Conservation (phyloP, 2,797 vertebrate species). For the Arremon aurantiirostris region DNA sequence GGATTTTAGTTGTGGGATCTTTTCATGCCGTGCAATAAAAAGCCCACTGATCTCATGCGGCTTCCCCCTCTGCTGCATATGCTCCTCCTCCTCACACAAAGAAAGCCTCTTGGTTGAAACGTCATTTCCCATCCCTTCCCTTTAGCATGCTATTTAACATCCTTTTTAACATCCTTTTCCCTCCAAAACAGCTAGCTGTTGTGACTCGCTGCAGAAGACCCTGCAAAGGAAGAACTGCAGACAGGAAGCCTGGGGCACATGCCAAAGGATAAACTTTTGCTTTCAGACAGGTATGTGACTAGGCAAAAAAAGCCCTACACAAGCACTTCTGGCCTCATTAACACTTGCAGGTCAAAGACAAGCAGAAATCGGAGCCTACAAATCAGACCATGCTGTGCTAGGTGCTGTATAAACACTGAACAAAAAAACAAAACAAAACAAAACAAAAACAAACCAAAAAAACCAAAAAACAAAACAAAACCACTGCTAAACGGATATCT, state of each 20-base stretch:
- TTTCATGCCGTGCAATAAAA: not conserved
- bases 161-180: not conserved
- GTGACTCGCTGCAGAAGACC: not conserved
- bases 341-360: not conserved
- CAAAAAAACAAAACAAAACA: not conserved
- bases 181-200: not conserved
- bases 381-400: not conserved
- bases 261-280: not conserved
- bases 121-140: not conserved
- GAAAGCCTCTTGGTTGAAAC: not conserved
- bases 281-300: not conserved
- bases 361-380: not conserved
- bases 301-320: not conserved
- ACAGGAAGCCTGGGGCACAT: not conserved
- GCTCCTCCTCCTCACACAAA: not conserved
- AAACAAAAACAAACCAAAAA: not conserved
- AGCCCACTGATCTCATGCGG: not conserved
- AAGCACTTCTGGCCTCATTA: not conserved
- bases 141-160: not conserved
- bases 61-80: not conserved
- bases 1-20: not conserved
- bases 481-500: not conserved
- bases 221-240: not conserved
- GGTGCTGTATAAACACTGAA: not conserved
- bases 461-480: too few relatives aligned